phyloP scores from a whole-genome alignment of 2,888 invertebrate genomes.

The Calliopum simillimum region DNA sequence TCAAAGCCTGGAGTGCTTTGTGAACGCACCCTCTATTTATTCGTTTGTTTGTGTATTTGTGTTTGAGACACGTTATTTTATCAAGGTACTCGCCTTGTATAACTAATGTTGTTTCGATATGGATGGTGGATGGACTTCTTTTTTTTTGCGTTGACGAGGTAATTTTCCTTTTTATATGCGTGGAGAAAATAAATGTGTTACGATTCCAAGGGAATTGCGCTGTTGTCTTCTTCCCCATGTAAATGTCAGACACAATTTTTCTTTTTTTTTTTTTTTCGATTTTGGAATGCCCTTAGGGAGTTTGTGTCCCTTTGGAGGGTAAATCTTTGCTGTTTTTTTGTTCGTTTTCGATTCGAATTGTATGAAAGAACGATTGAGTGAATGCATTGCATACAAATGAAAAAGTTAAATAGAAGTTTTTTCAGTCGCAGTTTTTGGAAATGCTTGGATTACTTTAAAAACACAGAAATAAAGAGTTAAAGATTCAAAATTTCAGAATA shows the following conservation, averaged over 20 bases:
- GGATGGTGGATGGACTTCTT: slow-evolving; percentile 9
- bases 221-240: slow-evolving; percentile 3
- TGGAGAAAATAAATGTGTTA: slow-evolving; percentile 43
- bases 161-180: slow-evolving; percentile 49
- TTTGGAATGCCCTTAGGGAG: slow-evolving; percentile 36
- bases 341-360: slow-evolving; percentile 16
- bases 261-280: too few relatives aligned
- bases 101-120: slow-evolving; percentile 2
- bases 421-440: neutral
- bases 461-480: too few relatives aligned
- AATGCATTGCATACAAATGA: slow-evolving; percentile 59
- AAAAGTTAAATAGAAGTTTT: neutral
- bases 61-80: slow-evolving; percentile 4
- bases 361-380: slow-evolving; percentile 28
- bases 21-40: slow-evolving; percentile 7
- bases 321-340: slow-evolving; percentile 1
- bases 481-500: too few relatives aligned
- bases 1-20: slow-evolving; percentile 24
- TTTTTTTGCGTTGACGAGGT: slow-evolving; percentile 33
- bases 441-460: too few relatives aligned
- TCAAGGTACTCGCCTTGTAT: slow-evolving; percentile 4
- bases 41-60: neutral
- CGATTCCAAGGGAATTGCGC: slow-evolving; percentile 44
- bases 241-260: slow-evolving; percentile 30
- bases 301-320: slow-evolving; percentile 26